A percentile compares a stretch with the other conserved stretches of the same genome.
These are phyloP conservation scores for Apeira syringaria DNA, from an alignment of 2,888 invertebrate species.

Conservation along the genomic window DNA sequence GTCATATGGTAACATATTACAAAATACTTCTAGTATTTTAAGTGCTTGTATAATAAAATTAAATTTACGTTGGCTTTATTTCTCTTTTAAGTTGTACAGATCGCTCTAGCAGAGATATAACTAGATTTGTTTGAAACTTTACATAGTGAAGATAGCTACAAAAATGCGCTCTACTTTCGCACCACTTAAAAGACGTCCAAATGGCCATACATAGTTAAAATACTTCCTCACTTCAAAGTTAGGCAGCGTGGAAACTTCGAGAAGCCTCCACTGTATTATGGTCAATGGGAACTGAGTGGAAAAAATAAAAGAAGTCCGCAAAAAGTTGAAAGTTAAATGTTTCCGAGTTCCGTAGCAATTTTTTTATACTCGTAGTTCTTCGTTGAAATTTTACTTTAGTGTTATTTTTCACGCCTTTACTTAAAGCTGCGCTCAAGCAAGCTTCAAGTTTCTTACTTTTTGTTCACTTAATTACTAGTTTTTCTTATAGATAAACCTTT, in stretches of 20 bases:
- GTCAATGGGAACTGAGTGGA: constrained; percentile 54
- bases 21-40: too few species aligned
- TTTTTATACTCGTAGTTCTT: constrained; percentile 46
- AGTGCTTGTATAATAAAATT: too few species aligned
- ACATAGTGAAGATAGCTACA: constrained; percentile 4
- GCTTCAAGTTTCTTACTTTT: too few species aligned
- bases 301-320: constrained; percentile 50
- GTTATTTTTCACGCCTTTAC: constrained; percentile 44
- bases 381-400: constrained; percentile 37
- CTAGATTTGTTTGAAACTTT: constrained; percentile 25
- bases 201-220: constrained; percentile 38
- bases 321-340: constrained; percentile 62
- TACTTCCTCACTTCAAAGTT: constrained; percentile 54
- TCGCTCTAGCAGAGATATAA: constrained; percentile 10
- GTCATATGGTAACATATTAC: too few species aligned
- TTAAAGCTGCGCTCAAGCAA: too few species aligned
- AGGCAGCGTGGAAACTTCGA: constrained; percentile 42
- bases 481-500: too few species aligned
- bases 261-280: constrained; percentile 56
- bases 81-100: constrained; percentile 7
- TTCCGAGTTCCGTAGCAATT: constrained; percentile 43
- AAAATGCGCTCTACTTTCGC: constrained; percentile 26
- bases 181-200: constrained; percentile 26
- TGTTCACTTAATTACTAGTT: too few species aligned
- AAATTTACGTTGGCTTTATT: too few species aligned